Evolutionary conservation across 2,888 invertebrate species (phyloP), one percentile per base, ranked within the genome.

Genomic region (Portevinia maculata): DNA sequence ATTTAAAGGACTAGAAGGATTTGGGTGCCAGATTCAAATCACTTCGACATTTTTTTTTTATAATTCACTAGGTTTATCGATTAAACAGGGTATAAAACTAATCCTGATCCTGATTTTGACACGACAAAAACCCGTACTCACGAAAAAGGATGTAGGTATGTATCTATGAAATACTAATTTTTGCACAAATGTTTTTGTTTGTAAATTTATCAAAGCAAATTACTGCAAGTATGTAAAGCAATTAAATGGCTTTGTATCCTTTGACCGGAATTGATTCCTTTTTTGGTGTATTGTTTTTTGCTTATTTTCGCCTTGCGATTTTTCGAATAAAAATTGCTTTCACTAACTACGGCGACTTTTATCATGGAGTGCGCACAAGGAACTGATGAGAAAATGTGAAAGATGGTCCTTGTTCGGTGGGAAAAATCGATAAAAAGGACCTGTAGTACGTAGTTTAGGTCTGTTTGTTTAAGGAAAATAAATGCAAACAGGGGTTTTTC

Each of bases 391-490:
- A 44, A 34, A 75, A 57, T 57, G 39, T 13, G 59, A 41, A 53
- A 46, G 64, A 30, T 53, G 34, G 59, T 57, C 48, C 59, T 41
- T 52, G 55, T n/a, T 79, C 44, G 39, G 41, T 74, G 28, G 74
- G 85, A 85, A 86, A 87, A 87, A 87, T 87, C 87, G 85, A 87
- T 87, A 86, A 85, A 86, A 87, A 87, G 87, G 85, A 87, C 86
- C 87, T 87, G 87, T 87, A 84, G 86, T 86, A 85, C 85, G 71
- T 85, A 55, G 4, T 7, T 13, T 15, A 46, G 75, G 55, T 70
- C 15, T 64, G 79, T 79, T 79, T 21, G 79, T 67, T 79, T 41
- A 1, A n/a, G n/a, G n/a, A n/a, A n/a, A n/a, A n/a, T n/a, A n/a
- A n/a, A n/a, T n/a, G n/a, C n/a, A n/a, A n/a, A n/a, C n/a, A n/a